A percentile compares a stretch with the other conserved stretches of the same genome.
Conservation (phyloP, 2,797 vertebrate genomes). For the Simalia tracyae region DNA sequence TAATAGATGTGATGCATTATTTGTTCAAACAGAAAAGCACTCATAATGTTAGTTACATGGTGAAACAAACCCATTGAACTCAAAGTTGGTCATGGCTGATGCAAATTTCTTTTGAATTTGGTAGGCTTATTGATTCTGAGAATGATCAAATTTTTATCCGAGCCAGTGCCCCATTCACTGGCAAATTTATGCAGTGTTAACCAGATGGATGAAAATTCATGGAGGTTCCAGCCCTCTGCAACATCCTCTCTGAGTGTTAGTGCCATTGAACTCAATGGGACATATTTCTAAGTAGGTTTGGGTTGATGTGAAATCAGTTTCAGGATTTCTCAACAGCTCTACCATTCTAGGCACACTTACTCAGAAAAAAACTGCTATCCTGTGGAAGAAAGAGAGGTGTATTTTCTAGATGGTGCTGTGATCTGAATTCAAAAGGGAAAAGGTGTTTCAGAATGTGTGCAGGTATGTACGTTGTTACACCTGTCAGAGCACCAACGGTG, state of each 20-base stretch:
- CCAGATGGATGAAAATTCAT: background rate
- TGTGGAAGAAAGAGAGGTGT: background rate
- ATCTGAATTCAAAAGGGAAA: background rate
- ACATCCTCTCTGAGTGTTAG: no score
- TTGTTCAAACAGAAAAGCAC: background rate
- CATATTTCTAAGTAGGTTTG: no score
- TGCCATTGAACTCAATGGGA: background rate
- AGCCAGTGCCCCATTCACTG: background rate
- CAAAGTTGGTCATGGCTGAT: background rate
- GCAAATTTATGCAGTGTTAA: background rate
- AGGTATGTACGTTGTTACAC: background rate
- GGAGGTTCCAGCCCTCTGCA: background rate
- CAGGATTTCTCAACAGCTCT: background rate
- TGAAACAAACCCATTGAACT: background rate
- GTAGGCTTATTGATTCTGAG: background rate
- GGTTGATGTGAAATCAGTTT: background rate
- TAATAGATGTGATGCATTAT: background rate
- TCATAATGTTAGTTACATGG: background rate
- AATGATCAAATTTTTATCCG: background rate
- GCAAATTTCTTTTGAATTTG: background rate
- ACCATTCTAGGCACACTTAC: background rate
- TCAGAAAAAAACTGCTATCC: background rate
- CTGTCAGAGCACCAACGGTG: background rate
- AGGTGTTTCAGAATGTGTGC: background rate
- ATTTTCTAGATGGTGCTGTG: background rate